Percentiles rank a stretch among this genome's conserved stretches.
phyloP scores from a whole-genome alignment of 2,113 vertebrate genomes.

The Lucifuga dentata region DNA sequence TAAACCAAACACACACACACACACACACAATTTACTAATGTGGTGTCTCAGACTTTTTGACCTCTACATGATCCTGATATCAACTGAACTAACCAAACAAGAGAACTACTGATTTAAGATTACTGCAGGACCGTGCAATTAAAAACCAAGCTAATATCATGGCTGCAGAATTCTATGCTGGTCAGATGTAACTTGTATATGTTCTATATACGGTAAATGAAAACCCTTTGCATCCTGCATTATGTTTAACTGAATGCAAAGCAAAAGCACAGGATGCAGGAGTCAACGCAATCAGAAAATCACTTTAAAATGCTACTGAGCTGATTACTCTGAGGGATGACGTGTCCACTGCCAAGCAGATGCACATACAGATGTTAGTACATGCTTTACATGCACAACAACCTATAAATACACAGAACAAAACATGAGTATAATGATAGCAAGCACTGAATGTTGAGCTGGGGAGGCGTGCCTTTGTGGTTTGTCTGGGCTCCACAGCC shows the following conservation, averaged over 20 bases:
- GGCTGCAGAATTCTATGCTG: too few species aligned
- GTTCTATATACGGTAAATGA: neutral
- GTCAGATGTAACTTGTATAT: neutral
- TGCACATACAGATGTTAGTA: conserved; percentile 48
- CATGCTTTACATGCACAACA: conserved; percentile 65
- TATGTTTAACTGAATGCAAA: conserved; percentile 5
- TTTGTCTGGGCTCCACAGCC: conserved; percentile 42
- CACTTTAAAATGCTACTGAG: conserved; percentile 8
- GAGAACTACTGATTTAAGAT: conserved; percentile 9
- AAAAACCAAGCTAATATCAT: neutral
- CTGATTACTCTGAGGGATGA: conserved; percentile 29
- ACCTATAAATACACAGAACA: conserved; percentile 40
- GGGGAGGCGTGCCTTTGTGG: conserved; percentile 40
- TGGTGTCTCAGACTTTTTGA: conserved; percentile 21
- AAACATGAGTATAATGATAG: conserved; percentile 62
- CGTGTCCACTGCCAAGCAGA: conserved; percentile 37
- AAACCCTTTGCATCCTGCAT: neutral
- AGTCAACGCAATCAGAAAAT: neutral
- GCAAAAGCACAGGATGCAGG: conserved; percentile 12
- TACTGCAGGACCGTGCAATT: neutral
- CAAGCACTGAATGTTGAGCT: conserved; percentile 64
- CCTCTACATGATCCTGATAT: neutral
- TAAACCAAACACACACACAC: conserved; percentile 82
- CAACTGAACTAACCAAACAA: neutral
- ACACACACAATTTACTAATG: conserved; percentile 66